Conservation (phyloP, 2,797 vertebrate genomes). For the Mallotus villosus region DNA sequence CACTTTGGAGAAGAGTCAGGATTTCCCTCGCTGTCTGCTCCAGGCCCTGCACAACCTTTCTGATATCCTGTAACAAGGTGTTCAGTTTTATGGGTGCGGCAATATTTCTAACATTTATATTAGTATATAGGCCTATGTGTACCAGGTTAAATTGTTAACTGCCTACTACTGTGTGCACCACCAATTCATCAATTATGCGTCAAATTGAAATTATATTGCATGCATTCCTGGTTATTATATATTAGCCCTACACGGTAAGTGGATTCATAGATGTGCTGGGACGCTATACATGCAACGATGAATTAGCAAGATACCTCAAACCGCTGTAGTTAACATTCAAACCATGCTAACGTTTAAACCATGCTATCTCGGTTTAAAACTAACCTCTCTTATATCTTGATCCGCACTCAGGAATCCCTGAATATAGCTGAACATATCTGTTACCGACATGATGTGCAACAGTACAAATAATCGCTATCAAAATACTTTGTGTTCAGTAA, state of each 20-base stretch:
- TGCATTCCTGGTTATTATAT: neutral
- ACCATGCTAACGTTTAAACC: too few species aligned
- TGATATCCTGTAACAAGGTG: conserved; percentile 82
- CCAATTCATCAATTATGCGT: neutral
- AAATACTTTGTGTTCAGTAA: conserved; percentile 12
- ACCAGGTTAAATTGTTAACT: neutral
- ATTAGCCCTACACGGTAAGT: neutral
- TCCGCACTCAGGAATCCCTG: conserved; percentile 89
- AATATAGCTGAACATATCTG: conserved; percentile 90
- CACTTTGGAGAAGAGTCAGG: conserved; percentile 91
- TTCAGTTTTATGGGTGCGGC: neutral
- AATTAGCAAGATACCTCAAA: neutral
- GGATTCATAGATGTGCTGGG: too few species aligned
- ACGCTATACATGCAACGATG: too few species aligned
- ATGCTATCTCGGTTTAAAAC: neutral
- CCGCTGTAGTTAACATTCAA: neutral
- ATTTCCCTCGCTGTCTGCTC: conserved; percentile 96
- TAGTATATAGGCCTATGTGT: too few species aligned
- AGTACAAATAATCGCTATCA: neutral
- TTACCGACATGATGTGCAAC: conserved; percentile 83
- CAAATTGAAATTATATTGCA: neutral
- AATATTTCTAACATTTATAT: neutral
- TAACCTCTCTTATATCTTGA: conserved; percentile 92
- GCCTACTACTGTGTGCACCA: neutral
- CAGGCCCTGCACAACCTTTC: conserved; percentile 90